Conservation (phyloP, 2,113 vertebrate genomes). For the Pituophis catenifer region DNA sequence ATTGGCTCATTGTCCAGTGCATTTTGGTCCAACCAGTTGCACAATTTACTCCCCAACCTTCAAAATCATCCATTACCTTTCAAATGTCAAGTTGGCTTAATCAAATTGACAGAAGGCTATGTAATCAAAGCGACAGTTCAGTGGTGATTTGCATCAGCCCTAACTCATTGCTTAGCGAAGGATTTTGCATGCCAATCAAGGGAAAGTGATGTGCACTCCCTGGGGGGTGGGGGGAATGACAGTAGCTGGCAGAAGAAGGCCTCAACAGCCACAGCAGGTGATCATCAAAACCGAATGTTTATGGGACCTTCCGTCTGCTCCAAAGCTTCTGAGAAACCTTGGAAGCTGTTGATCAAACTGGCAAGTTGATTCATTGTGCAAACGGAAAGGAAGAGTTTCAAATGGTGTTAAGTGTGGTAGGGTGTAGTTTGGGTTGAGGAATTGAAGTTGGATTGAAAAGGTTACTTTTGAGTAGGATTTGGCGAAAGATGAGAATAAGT, state of each 20-base stretch:
- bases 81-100: conserved; percentile 72
- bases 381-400: not conserved
- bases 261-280: conserved; percentile 70
- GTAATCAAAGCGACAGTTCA: conserved; percentile 81
- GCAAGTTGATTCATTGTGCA: conserved; percentile 21
- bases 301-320: conserved; percentile 57
- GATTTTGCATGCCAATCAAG: conserved; percentile 81
- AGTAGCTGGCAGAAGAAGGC: conserved; percentile 71
- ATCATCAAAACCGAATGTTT: conserved; percentile 70
- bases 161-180: conserved; percentile 77
- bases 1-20: conserved; percentile 28
- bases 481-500: not conserved
- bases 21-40: conserved; percentile 43
- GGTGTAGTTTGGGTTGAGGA: not conserved
- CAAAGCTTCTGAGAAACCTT: conserved; percentile 55
- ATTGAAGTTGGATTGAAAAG: not conserved
- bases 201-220: conserved; percentile 69
- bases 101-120: conserved; percentile 75
- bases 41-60: conserved; percentile 64
- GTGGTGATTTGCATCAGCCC: conserved; percentile 75
- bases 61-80: conserved; percentile 68
- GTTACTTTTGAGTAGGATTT: not conserved
- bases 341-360: conserved; percentile 58
- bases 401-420: not conserved
- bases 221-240: conserved; percentile 45